Conservation (phyloP, 2,797 vertebrate species). For the Myotis findleyi region DNA sequence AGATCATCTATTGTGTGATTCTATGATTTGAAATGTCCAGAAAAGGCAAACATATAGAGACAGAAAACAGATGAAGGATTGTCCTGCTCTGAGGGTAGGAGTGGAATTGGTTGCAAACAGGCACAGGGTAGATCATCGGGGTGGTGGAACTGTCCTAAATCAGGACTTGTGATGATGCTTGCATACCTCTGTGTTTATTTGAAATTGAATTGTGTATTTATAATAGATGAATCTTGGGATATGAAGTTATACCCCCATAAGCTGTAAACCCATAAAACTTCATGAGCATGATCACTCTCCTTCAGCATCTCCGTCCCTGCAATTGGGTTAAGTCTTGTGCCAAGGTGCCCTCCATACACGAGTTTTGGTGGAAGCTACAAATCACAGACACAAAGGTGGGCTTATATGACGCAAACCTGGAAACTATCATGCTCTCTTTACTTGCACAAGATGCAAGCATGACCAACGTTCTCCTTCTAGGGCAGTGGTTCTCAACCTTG, state of each 20-base stretch:
- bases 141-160: neutral
- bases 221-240: neutral
- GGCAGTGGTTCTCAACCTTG: too few species aligned
- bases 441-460: neutral
- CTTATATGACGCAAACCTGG: neutral
- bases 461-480: neutral
- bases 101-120: neutral
- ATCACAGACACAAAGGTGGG: neutral
- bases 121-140: accelerated
- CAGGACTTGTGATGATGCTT: neutral
- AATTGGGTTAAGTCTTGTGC: neutral
- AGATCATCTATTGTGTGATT: neutral
- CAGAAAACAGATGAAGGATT: neutral
- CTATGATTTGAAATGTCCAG: neutral
- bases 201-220: neutral
- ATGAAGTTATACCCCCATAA: neutral
- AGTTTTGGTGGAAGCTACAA: neutral
- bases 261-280: neutral
- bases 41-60: neutral
- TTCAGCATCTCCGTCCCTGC: neutral
- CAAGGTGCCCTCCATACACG: neutral
- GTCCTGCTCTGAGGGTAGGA: too few species aligned
- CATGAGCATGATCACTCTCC: neutral
- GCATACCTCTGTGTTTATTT: neutral
- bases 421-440: neutral